Percentiles rank a stretch among this genome's conserved stretches.
These are phyloP conservation scores for Lasioglossum lativentre DNA, from an alignment of 2,888 invertebrate genomes.

Conservation along the genomic window DNA sequence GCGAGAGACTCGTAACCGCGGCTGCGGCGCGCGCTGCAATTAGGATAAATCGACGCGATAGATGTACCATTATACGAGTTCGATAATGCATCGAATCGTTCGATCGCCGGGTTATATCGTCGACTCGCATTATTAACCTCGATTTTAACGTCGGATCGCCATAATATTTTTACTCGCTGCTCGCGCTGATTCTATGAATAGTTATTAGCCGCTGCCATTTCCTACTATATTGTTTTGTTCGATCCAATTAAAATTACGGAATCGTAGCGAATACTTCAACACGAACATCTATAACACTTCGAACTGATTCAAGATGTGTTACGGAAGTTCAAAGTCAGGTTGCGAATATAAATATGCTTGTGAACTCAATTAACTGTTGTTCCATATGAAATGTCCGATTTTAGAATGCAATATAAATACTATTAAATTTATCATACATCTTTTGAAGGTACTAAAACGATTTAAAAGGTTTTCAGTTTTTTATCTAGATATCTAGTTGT, in stretches of 20 bases:
- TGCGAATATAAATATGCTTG: not conserved
- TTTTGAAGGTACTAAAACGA: not conserved
- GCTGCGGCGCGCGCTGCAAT: slow-evolving; percentile 32
- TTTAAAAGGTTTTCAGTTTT: not conserved
- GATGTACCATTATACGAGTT: slow-evolving; percentile 10
- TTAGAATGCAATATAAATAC: not conserved
- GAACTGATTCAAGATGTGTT: not conserved
- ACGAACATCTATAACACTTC: not conserved
- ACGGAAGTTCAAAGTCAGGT: not conserved
- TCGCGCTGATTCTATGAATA: not conserved
- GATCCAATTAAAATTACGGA: not conserved
- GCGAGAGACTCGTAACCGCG: slow-evolving; percentile 17
- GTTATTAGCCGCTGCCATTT: not conserved
- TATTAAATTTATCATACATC: not conserved
- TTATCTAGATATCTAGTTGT: not conserved
- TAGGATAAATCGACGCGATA: slow-evolving; percentile 47
- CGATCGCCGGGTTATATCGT: not conserved
- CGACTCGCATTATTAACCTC: not conserved
- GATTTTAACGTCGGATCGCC: not conserved
- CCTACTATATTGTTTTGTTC: not conserved
- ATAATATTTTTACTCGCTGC: not conserved
- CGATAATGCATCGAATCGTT: slow-evolving; percentile 21
- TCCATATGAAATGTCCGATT: too few relatives aligned
- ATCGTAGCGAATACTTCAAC: not conserved
- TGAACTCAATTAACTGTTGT: not conserved